Evolutionary conservation across 2,888 invertebrate species (phyloP), one percentile per base, ranked within the genome.

Genomic region (Xestia ashworthii): DNA sequence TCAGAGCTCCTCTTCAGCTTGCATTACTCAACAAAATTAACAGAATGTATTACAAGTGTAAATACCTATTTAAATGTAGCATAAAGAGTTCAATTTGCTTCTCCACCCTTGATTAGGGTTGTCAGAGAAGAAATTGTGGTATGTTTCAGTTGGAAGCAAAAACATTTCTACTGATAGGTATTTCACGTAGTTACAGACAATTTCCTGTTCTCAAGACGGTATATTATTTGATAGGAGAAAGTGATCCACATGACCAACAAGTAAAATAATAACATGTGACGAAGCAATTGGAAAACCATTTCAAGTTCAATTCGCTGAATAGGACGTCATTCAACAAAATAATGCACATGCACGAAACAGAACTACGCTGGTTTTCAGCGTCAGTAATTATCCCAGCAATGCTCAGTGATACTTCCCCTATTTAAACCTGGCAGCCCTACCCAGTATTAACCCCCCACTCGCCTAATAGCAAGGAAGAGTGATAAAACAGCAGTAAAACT

Each of bases 401-500:
- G 16, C 58, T 3, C 16, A 60, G 60, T 60, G 16, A 32, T 3
- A 60, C 1, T 62, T 0, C 32, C 19, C 19, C 32, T 38, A 25
- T 65, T 50, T 1, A 25, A n/a, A 58, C 14, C 32, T 66, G 75
- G 16, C 78, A 84, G 62, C 84, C 84, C 84, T 84, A 69, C 3
- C 5, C 41, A 55, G 32, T 16, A 78, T 76, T 76, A 83, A 82
- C 87, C 87, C 83, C 83, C 82, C 84, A 81, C 81, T 88, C 86
- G 76, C 88, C 87, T 91, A 92, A 92, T 90, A 90, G 90, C 86
- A 64, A 79, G 58, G 78, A 87, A 90, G 73, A 89, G 89, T 89
- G 88, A 92, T 93, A 93, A 93, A 93, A 93, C 88, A 89, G 90
- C 90, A 89, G 83, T 93, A 91, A 92, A 91, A 90, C 69, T 55